These are phyloP conservation scores for Yoshiicerus persimilis DNA, from an alignment of 1,140 invertebrate species.

Conservation along the genomic window DNA sequence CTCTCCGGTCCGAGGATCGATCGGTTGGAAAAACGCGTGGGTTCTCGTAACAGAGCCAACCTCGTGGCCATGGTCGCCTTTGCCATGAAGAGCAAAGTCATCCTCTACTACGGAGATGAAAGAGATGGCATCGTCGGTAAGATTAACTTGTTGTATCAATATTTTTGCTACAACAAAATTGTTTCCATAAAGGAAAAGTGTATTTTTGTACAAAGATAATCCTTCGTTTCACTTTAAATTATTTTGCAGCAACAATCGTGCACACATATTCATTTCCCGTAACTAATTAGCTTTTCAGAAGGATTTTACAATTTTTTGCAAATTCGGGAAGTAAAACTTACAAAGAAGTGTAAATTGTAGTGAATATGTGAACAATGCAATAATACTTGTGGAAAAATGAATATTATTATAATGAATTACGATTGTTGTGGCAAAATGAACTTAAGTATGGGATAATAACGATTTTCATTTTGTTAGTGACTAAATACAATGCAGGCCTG, in stretches of 20 bases:
- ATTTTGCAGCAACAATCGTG: background rate
- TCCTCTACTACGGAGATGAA: conserved; percentile 62
- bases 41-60: conserved; percentile 13
- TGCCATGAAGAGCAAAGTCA: conserved; percentile 56
- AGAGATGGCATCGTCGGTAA: conserved; percentile 51
- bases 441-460: too few relatives aligned
- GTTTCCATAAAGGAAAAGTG: background rate
- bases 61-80: conserved; percentile 24
- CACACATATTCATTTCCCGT: too few relatives aligned
- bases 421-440: too few relatives aligned
- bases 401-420: too few relatives aligned
- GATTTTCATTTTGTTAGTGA: too few relatives aligned
- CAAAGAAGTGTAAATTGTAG: too few relatives aligned
- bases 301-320: too few relatives aligned
- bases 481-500: background rate
- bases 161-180: background rate
- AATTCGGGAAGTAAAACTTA: too few relatives aligned
- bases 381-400: too few relatives aligned
- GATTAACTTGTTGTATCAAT: background rate
- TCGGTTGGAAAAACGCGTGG: background rate
- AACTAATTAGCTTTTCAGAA: too few relatives aligned
- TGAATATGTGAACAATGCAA: too few relatives aligned
- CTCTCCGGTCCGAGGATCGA: conserved; percentile 28
- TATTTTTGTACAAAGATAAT: background rate
- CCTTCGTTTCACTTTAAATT: background rate